Evolutionary conservation across 2,113 vertebrate species (phyloP).

Genomic region (Channa maculata): DNA sequence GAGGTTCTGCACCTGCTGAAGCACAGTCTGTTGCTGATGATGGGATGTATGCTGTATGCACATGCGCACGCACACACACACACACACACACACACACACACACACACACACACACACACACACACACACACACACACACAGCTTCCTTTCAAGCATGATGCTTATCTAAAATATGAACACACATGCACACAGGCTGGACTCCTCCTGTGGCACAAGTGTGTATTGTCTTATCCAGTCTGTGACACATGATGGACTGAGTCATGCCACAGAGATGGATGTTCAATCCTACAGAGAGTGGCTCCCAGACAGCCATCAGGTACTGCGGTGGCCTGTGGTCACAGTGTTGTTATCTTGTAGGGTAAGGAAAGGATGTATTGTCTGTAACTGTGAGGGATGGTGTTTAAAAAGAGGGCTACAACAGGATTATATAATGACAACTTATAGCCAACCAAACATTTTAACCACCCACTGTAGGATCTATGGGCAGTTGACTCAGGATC

Average conservation of each 20-base stretch:
- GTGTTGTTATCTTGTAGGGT: conserved; percentile 58
- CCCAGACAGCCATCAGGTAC: conserved; percentile 65
- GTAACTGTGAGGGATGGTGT: conserved; percentile 42
- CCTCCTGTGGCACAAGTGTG: conserved; percentile 49
- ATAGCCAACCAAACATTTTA: conserved; percentile 31
- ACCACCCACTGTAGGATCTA: conserved; percentile 1
- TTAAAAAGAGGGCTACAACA: conserved; percentile 49
- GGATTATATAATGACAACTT: conserved; percentile 14
- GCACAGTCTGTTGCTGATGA: conserved; percentile 60
- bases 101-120: conserved; percentile 11
- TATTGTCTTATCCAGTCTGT: conserved; percentile 65
- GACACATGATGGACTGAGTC: conserved; percentile 76
- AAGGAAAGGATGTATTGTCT: conserved; percentile 66
- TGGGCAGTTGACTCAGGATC: conserved; percentile 20
- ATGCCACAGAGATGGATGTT: conserved; percentile 73
- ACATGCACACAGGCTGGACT: not conserved
- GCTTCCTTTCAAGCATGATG: conserved; percentile 41
- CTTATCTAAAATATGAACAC: conserved; percentile 54
- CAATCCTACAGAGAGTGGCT: conserved; percentile 68
- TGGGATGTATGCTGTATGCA: conserved; percentile 8
- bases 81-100: conserved; percentile 1
- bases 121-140: conserved; percentile 13
- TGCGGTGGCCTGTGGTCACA: conserved; percentile 56
- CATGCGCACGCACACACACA: conserved; percentile 1
- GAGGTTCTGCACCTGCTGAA: conserved; percentile 74